Evolutionary conservation across 2,797 vertebrate species (phyloP), one percentile per base, ranked within the genome.

Genomic region (Tangara arthus): DNA sequence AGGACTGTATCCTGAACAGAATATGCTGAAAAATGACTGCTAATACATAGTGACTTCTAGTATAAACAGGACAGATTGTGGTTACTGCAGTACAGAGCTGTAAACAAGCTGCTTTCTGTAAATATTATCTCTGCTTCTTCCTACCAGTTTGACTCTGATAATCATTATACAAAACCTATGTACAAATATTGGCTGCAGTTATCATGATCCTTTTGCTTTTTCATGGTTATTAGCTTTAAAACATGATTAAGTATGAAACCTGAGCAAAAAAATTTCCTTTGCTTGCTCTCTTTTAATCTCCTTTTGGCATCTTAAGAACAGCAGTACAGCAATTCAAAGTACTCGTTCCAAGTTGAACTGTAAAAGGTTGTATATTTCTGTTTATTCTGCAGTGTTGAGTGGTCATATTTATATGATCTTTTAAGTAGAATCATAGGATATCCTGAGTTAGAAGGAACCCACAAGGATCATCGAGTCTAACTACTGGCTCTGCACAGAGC

Each of bases 41-140:
- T 82, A 72, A 70, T 60, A 59, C 4, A 2, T n/a, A 49, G 18
- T 66, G 55, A 15, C 19, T 93, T 90, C 60, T 76, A 39, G 28
- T n/a, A 16, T 75, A 71, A 80, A 52, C 69, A 71, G 87, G 64
- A 93, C 94, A 97, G 94, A 91, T 92, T 96, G 94, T 82, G 61
- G 30, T 81, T n/a, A 72, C 59, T 94, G 64, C 76, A 56, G 53
- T 46, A 57, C 28, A 24, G 61, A 77, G 65, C 42, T 79, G 52
- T 93, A 93, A 95, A 89, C 60, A 93, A 87, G 39, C 82, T 94
- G 83, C 72, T 94, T 88, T 82, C 82, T 90, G 77, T 89, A 91
- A 94, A 82, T 85, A 68, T 76, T 96, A 0, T 3, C 47, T 83
- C 55, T 91, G 46, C 37, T 89, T 52, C 82, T 93, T 95, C 37